Conservation (phyloP, 2,888 invertebrate genomes). For the Gibbula magus region DNA sequence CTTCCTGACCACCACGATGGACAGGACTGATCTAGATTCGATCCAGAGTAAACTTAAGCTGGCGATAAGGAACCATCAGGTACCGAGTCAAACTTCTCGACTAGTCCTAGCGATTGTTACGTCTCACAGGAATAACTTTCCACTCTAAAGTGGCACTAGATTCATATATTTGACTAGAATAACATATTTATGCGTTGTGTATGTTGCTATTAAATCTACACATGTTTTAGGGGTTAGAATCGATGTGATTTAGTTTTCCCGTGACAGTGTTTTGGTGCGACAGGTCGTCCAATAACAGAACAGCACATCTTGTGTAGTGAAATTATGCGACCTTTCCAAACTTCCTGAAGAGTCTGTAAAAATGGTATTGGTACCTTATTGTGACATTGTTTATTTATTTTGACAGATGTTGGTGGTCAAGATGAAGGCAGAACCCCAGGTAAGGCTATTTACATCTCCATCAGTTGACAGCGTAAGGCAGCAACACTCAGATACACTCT, state of each 20-base stretch:
- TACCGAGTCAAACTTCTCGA: slow-evolving; percentile 48
- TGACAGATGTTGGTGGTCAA: slow-evolving; percentile 68
- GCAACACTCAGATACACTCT: slow-evolving; percentile 27
- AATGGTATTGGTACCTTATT: not conserved
- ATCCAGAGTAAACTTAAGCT: slow-evolving; percentile 70
- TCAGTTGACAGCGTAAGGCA: slow-evolving; percentile 10
- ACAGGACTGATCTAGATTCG: slow-evolving; percentile 62
- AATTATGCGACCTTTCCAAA: slow-evolving; percentile 12
- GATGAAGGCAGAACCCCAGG: slow-evolving; percentile 69
- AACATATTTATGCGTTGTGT: too few relatives aligned
- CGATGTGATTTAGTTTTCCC: too few relatives aligned
- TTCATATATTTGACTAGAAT: too few relatives aligned
- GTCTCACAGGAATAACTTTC: slow-evolving; percentile 34
- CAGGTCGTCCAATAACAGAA: slow-evolving; percentile 14
- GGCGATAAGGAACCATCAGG: slow-evolving; percentile 73
- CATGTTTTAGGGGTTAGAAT: too few relatives aligned
- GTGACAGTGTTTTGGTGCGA: slow-evolving; percentile 13
- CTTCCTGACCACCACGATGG: slow-evolving; percentile 48
- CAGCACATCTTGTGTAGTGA: slow-evolving; percentile 15
- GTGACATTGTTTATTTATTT: slow-evolving; percentile 25
- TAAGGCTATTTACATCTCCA: slow-evolving; percentile 38
- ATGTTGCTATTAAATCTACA: too few relatives aligned
- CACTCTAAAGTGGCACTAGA: slow-evolving; percentile 13
- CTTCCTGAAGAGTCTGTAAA: slow-evolving; percentile 1
- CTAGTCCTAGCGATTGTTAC: not conserved